Percentiles rank a stretch among this genome's conserved stretches.
Conservation (phyloP, 2,113 vertebrate genomes). For the Furnarius figulus region DNA sequence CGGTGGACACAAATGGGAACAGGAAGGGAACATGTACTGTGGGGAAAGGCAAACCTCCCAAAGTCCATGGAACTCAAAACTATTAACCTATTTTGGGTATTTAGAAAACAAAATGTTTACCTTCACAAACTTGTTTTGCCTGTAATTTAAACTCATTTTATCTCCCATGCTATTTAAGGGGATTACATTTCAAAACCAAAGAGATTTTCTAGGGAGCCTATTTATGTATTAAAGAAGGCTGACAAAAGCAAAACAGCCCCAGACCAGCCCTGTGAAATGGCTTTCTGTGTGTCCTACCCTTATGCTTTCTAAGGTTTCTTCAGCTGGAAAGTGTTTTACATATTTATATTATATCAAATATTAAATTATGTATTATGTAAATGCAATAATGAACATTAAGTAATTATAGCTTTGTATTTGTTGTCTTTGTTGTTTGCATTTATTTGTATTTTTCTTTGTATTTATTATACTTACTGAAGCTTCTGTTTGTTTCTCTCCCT, state of each 20-base stretch:
- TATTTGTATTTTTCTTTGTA: neutral
- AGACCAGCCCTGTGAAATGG: neutral
- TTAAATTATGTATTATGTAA: neutral
- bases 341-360: neutral
- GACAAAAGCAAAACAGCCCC: neutral
- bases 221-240: neutral
- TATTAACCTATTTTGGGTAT: neutral
- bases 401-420: neutral
- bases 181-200: constrained; percentile 20
- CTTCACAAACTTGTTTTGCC: neutral
- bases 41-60: neutral
- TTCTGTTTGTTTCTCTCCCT: neutral
- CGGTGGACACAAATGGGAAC: neutral
- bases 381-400: neutral
- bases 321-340: neutral
- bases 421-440: neutral
- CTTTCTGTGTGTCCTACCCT: neutral
- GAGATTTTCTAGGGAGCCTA: neutral
- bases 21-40: neutral
- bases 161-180: neutral
- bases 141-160: constrained; percentile 15
- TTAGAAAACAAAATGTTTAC: constrained; percentile 54
- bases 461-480: neutral
- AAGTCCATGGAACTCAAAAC: neutral
- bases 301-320: neutral